These are phyloP conservation scores for Lutraria lutraria DNA, from an alignment of 2,888 invertebrate genomes.

Conservation along the genomic window DNA sequence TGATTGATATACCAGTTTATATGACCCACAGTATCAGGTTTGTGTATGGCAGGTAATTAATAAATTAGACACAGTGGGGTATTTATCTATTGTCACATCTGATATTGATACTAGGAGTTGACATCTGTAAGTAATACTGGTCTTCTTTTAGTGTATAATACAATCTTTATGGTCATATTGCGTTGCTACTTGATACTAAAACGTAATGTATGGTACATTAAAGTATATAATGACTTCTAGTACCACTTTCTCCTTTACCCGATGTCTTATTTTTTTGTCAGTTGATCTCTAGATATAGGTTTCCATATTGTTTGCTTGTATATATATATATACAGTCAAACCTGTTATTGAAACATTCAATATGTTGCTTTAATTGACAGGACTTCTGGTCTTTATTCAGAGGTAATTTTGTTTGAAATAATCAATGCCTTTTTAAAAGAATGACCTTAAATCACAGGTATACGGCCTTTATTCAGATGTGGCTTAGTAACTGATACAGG, in stretches of 20 bases:
- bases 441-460: too few relatives aligned
- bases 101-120: slow-evolving; percentile 2
- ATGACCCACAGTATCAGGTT: slow-evolving; percentile 2
- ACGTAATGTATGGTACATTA: neutral
- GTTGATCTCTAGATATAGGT: too few relatives aligned
- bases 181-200: neutral
- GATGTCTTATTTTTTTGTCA: neutral
- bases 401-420: too few relatives aligned
- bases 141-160: neutral
- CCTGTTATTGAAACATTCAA: too few relatives aligned
- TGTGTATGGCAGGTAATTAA: slow-evolving; percentile 20
- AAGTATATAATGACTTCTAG: too few relatives aligned
- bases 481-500: too few relatives aligned
- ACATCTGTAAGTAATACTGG: neutral
- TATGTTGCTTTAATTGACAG: too few relatives aligned
- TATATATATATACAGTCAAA: too few relatives aligned
- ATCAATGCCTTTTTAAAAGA: too few relatives aligned
- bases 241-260: neutral
- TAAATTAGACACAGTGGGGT: neutral
- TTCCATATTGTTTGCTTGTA: too few relatives aligned
- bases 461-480: too few relatives aligned
- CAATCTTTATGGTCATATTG: neutral
- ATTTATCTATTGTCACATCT: neutral
- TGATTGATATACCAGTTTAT: neutral
- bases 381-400: too few relatives aligned